A percentile compares a stretch with the other conserved stretches of the same genome.
phyloP scores from a whole-genome alignment of 2,888 invertebrate species.

The Himalopsyche tibetana region DNA sequence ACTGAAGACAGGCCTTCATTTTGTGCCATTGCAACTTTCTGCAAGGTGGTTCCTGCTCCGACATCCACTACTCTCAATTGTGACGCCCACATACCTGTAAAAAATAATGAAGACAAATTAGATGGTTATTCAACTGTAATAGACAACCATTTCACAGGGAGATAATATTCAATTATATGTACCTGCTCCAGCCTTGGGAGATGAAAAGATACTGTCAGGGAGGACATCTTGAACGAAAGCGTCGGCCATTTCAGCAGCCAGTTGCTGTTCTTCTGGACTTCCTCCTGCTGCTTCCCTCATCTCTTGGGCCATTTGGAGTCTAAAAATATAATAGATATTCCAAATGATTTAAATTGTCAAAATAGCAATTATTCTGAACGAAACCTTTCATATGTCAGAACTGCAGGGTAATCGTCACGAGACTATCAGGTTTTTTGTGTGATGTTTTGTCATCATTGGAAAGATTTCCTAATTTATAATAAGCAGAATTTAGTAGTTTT shows the following conservation, averaged over 20 bases:
- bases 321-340: conserved; percentile 66
- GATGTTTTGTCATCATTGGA: conserved; percentile 73
- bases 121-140: not conserved
- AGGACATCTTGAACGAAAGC: conserved; percentile 96
- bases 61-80: conserved; percentile 92
- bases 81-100: conserved; percentile 94
- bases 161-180: conserved; percentile 50
- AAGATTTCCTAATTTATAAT: conserved; percentile 39
- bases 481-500: not conserved
- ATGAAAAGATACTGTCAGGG: conserved; percentile 95
- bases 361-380: not conserved
- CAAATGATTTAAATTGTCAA: not conserved
- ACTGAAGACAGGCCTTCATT: conserved; percentile 97
- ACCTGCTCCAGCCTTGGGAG: conserved; percentile 94
- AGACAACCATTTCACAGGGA: too few species aligned
- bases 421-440: conserved; percentile 67
- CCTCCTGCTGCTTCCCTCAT: conserved; percentile 94
- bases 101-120: not conserved
- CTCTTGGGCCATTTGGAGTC: conserved; percentile 98
- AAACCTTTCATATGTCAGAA: conserved; percentile 55
- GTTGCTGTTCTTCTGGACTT: conserved; percentile 94
- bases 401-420: conserved; percentile 65
- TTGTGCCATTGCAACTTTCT: conserved; percentile 90
- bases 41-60: conserved; percentile 86
- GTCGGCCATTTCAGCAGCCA: conserved; percentile 98